These are phyloP conservation scores for Chromis chromis DNA, from an alignment of 2,797 vertebrate genomes.

Conservation along the genomic window DNA sequence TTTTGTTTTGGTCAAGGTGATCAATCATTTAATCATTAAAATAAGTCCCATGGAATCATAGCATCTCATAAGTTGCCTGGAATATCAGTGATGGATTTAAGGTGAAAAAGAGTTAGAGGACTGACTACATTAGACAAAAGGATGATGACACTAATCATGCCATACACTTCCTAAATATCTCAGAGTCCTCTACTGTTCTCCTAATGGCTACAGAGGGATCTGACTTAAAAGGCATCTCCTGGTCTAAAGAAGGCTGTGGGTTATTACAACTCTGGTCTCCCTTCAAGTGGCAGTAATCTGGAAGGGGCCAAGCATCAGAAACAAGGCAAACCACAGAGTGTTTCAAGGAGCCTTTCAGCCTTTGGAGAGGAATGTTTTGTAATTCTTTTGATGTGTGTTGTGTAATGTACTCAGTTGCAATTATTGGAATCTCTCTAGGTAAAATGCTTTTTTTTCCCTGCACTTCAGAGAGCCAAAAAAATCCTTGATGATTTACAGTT, in stretches of 20 bases:
- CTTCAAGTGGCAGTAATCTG: slow-evolving; percentile 74
- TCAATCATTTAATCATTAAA: background rate
- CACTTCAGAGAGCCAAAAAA: slow-evolving; percentile 43
- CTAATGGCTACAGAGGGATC: slow-evolving; percentile 49
- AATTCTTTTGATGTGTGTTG: slow-evolving; percentile 73
- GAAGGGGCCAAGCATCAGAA: slow-evolving; percentile 60
- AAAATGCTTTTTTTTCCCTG: slow-evolving; percentile 39
- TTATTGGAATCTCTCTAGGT: slow-evolving; percentile 61
- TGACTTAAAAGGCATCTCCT: slow-evolving; percentile 61
- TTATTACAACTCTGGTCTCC: slow-evolving; percentile 66
- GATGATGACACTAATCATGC: slow-evolving; percentile 7
- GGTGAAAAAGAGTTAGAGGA: slow-evolving; percentile 2
- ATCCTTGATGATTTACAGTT: slow-evolving; percentile 43
- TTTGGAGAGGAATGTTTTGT: slow-evolving; percentile 64
- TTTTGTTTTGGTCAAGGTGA: background rate
- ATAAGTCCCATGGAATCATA: background rate
- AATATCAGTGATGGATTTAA: background rate
- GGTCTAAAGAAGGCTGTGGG: slow-evolving; percentile 62
- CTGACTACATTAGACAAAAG: slow-evolving; percentile 8
- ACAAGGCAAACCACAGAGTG: slow-evolving; percentile 59
- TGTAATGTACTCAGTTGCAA: slow-evolving; percentile 68
- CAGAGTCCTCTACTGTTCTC: slow-evolving; percentile 32
- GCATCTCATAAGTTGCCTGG: background rate
- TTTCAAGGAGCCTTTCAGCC: slow-evolving; percentile 55
- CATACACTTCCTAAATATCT: slow-evolving; percentile 31